These are phyloP conservation scores for Chrysocyon brachyurus DNA, from an alignment of 2,797 vertebrate genomes.

Conservation along the genomic window DNA sequence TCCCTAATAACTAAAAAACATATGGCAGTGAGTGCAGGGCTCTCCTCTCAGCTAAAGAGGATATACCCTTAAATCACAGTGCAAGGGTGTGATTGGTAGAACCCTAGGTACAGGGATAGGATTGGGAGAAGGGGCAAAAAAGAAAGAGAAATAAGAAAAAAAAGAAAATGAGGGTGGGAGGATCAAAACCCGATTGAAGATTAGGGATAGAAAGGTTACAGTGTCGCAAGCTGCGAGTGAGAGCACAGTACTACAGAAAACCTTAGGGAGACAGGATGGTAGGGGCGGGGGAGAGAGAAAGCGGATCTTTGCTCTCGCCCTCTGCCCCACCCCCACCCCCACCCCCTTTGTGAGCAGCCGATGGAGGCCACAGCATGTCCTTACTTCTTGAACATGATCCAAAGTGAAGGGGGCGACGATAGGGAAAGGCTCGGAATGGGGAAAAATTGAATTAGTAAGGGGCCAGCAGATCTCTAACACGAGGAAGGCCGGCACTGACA, in stretches of 20 bases:
- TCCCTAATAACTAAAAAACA: slow-evolving; percentile 80
- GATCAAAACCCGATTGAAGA: slow-evolving; percentile 16
- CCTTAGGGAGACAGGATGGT: slow-evolving; percentile 71
- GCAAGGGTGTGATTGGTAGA: slow-evolving; percentile 71
- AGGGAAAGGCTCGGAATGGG: slow-evolving; percentile 63
- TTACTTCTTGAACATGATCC: slow-evolving; percentile 83
- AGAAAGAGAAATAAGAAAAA: slow-evolving; percentile 49
- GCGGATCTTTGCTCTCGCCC: slow-evolving; percentile 76
- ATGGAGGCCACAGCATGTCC: slow-evolving; percentile 75
- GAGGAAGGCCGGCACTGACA: slow-evolving; percentile 70
- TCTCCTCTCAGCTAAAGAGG: slow-evolving; percentile 58
- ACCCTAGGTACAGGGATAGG: slow-evolving; percentile 53
- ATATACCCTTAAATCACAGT: slow-evolving; percentile 61
- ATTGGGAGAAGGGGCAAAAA: slow-evolving; percentile 34
- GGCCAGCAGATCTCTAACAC: slow-evolving; percentile 46
- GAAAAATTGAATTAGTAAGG: slow-evolving; percentile 68
- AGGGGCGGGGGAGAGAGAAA: slow-evolving; percentile 73
- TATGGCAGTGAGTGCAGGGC: slow-evolving; percentile 52
- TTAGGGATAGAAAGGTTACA: slow-evolving; percentile 65
- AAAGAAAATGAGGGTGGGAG: slow-evolving; percentile 48
- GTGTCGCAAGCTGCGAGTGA: slow-evolving; percentile 62
- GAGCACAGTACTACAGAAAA: slow-evolving; percentile 60
- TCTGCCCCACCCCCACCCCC: slow-evolving; percentile 74
- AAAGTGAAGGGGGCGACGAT: slow-evolving; percentile 76
- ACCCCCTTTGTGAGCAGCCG: slow-evolving; percentile 71